These are phyloP conservation scores for Yoshiicerus persimilis DNA, from an alignment of 1,140 invertebrate species.

Conservation along the genomic window DNA sequence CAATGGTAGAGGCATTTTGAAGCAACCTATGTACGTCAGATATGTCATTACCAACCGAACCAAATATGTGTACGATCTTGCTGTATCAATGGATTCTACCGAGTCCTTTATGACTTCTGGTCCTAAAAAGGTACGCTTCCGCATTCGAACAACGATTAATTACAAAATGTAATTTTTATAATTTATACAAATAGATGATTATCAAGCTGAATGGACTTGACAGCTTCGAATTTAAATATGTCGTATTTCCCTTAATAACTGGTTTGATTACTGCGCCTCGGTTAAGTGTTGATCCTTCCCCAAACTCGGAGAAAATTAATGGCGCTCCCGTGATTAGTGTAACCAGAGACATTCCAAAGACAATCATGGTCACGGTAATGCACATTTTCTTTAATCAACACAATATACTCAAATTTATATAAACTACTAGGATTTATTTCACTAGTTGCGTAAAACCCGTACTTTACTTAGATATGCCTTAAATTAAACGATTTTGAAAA, in stretches of 20 bases:
- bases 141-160: neutral
- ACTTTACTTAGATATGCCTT: too few species aligned
- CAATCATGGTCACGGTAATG: constrained; percentile 43
- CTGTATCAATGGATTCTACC: constrained; percentile 73
- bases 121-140: constrained; percentile 71
- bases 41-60: constrained; percentile 75
- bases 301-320: neutral
- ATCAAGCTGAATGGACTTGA: constrained; percentile 36
- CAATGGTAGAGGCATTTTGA: constrained; percentile 32
- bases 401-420: too few species aligned
- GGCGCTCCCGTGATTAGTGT: neutral
- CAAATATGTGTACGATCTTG: constrained; percentile 68
- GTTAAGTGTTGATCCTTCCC: constrained; percentile 27
- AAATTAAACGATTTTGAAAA: too few species aligned
- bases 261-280: constrained; percentile 34
- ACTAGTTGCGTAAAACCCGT: too few species aligned
- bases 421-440: too few species aligned
- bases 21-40: constrained; percentile 63
- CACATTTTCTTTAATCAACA: neutral
- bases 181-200: constrained; percentile 4
- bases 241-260: constrained; percentile 44
- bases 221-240: constrained; percentile 29
- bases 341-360: constrained; percentile 33
- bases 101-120: constrained; percentile 89
- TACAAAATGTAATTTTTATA: neutral